These are phyloP conservation scores for Diglossa cyanea DNA, from an alignment of 2,797 vertebrate genomes.

Conservation along the genomic window DNA sequence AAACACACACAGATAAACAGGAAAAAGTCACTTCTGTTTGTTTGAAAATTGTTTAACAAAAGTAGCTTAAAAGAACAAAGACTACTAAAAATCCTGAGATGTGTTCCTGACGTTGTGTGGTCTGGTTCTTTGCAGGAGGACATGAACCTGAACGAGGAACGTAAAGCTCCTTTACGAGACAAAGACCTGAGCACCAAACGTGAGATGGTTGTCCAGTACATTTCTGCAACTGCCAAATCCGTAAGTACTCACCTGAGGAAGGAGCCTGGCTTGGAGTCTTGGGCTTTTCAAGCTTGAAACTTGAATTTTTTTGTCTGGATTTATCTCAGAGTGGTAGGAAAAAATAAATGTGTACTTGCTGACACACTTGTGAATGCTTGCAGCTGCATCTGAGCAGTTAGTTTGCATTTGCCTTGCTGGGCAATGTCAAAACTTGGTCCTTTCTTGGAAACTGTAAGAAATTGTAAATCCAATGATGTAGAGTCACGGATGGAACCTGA, in stretches of 20 bases:
- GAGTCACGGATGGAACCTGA: conserved; percentile 36
- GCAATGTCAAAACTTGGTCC: conserved; percentile 42
- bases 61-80: not conserved
- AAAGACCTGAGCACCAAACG: conserved; percentile 94
- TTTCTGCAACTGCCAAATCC: conserved; percentile 97
- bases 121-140: conserved; percentile 84
- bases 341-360: not conserved
- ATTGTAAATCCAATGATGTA: not conserved
- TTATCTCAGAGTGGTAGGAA: not conserved
- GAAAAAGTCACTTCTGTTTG: not conserved
- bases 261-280: conserved; percentile 65
- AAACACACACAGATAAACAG: rapidly evolving
- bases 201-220: conserved; percentile 98
- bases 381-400: conserved; percentile 31
- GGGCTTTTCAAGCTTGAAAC: conserved; percentile 54
- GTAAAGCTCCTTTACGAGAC: conserved; percentile 91
- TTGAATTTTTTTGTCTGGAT: conserved; percentile 6
- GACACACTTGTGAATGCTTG: conserved; percentile 15
- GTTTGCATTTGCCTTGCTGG: conserved; percentile 34
- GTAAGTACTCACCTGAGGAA: conserved; percentile 82
- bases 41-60: not conserved
- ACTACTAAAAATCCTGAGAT: not conserved
- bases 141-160: conserved; percentile 98
- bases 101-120: not conserved
- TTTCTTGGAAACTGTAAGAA: conserved; percentile 47